A percentile compares a stretch with the other conserved stretches of the same genome.
These are phyloP conservation scores for Trinectes maculatus DNA, from an alignment of 2,113 vertebrate genomes.

Conservation along the genomic window DNA sequence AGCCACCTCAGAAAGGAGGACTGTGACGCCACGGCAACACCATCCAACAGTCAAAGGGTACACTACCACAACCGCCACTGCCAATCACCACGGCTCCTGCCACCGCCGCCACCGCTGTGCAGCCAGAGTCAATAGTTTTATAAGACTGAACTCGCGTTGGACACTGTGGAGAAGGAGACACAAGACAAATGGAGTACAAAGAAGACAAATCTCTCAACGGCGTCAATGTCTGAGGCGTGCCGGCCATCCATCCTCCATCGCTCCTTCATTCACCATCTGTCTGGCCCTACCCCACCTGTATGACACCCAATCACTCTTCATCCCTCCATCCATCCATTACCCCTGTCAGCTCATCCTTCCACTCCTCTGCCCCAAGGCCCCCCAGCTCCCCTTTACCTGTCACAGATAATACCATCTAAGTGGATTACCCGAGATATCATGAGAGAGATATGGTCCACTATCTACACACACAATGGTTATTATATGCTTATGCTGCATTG, in stretches of 20 bases:
- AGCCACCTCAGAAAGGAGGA: constrained; percentile 25
- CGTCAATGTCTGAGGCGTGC: constrained; percentile 61
- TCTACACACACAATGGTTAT: constrained; percentile 43
- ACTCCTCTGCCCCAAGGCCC: constrained; percentile 77
- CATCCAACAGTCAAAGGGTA: background rate
- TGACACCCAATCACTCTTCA: constrained; percentile 79
- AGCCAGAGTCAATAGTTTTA: constrained; percentile 45
- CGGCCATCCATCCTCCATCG: constrained; percentile 67
- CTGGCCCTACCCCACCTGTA: constrained; percentile 70
- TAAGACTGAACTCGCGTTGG: constrained; percentile 53
- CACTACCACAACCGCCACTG: no score
- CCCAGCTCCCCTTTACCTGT: constrained; percentile 67
- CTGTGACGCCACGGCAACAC: background rate
- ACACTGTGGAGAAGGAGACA: constrained; percentile 39
- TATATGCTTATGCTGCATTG: constrained; percentile 10
- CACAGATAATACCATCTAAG: constrained; percentile 62
- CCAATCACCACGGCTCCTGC: no score
- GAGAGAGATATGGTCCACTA: constrained; percentile 46
- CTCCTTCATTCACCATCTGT: constrained; percentile 69
- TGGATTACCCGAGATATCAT: constrained; percentile 62
- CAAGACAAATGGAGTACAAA: constrained; percentile 67
- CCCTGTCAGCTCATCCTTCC: constrained; percentile 72
- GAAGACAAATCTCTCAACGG: constrained; percentile 69
- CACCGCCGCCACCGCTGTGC: background rate
- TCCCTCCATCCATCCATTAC: constrained; percentile 73